A percentile compares a stretch with the other conserved stretches of the same genome.
These are phyloP conservation scores for Bradypodion pumilum DNA, from an alignment of 2,797 vertebrate genomes.

Conservation along the genomic window DNA sequence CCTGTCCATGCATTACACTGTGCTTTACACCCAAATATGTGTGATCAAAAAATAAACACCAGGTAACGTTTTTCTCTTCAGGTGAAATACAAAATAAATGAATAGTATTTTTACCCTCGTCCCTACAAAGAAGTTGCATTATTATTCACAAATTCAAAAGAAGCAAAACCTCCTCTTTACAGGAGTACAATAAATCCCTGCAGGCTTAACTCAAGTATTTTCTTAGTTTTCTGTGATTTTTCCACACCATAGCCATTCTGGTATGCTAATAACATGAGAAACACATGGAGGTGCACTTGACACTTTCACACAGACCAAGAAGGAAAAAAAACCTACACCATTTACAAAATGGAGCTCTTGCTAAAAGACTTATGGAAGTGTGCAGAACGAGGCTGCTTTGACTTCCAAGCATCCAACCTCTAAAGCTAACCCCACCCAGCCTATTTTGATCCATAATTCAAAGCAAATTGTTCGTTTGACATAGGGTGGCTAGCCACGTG, in stretches of 20 bases:
- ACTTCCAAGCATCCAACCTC: conserved; percentile 33
- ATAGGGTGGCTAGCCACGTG: conserved; percentile 35
- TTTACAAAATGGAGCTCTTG: conserved; percentile 53
- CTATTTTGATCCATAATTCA: conserved; percentile 45
- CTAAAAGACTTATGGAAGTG: conserved; percentile 24
- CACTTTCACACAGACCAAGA: conserved; percentile 66
- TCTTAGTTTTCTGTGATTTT: not conserved
- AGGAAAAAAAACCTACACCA: conserved; percentile 56
- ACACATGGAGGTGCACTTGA: conserved; percentile 55
- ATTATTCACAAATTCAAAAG: conserved; percentile 15
- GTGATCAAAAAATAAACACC: not conserved
- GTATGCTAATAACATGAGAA: conserved; percentile 41
- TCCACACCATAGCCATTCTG: not conserved
- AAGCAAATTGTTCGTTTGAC: conserved; percentile 58
- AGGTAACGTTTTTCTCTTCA: not conserved
- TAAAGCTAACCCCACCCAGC: not conserved
- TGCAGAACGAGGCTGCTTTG: conserved; percentile 35
- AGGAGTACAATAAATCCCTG: not conserved
- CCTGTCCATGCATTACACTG: not conserved
- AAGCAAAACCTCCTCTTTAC: not conserved
- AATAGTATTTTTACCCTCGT: conserved; percentile 1
- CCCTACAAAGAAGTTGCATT: not conserved
- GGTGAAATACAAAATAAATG: not conserved
- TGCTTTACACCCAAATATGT: conserved; percentile 4
- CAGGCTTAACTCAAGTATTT: not conserved